These are phyloP conservation scores for Thera britannica DNA, from an alignment of 2,888 invertebrate species.

Conservation along the genomic window DNA sequence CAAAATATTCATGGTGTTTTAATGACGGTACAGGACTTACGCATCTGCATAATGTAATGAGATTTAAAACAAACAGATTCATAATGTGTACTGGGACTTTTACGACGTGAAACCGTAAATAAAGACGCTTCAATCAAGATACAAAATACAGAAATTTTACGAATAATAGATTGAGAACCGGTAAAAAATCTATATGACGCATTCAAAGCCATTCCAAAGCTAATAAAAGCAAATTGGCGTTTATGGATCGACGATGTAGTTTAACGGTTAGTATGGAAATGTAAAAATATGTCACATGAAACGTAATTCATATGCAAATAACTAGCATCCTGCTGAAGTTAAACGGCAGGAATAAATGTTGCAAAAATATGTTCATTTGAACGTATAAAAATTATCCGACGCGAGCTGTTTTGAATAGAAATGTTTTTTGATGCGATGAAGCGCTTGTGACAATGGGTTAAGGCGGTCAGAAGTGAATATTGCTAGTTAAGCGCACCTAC, in stretches of 20 bases:
- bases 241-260: slow-evolving; percentile 54
- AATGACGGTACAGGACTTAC: slow-evolving; percentile 43
- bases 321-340: slow-evolving; percentile 64
- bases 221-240: slow-evolving; percentile 44
- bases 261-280: slow-evolving; percentile 58
- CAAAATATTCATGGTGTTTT: slow-evolving; percentile 44
- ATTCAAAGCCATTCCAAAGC: slow-evolving; percentile 35
- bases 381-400: slow-evolving; percentile 61
- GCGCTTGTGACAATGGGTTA: slow-evolving; percentile 12
- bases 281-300: slow-evolving; percentile 63
- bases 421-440: slow-evolving; percentile 24
- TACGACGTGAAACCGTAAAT: slow-evolving; percentile 18
- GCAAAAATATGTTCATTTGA: slow-evolving; percentile 71
- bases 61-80: slow-evolving; percentile 37
- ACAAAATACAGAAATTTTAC: background rate
- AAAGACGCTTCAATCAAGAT: background rate
- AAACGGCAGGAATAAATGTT: slow-evolving; percentile 69
- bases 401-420: slow-evolving; percentile 44
- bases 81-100: slow-evolving; percentile 25
- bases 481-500: no score
- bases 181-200: slow-evolving; percentile 6
- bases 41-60: slow-evolving; percentile 41
- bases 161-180: background rate
- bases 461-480: slow-evolving; percentile 7
- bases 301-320: slow-evolving; percentile 78